phyloP scores from a whole-genome alignment of 2,797 vertebrate species.

The Hydrocynus forskahlii region DNA sequence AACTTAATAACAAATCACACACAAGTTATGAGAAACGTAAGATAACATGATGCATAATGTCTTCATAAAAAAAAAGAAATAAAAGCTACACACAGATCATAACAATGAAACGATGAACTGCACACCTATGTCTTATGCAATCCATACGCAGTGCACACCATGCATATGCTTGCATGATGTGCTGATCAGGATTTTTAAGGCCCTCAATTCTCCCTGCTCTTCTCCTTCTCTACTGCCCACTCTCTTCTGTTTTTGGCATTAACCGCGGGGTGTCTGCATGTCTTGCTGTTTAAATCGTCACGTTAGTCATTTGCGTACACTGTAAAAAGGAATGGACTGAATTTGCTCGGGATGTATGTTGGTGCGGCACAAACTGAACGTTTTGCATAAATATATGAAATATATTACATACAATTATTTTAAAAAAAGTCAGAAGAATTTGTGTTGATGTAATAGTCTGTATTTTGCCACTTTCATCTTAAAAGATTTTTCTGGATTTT shows the following conservation, averaged over 20 bases:
- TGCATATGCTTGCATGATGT: constrained; percentile 60
- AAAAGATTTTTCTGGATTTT: too few relatives aligned
- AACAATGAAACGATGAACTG: constrained; percentile 52
- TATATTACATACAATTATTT: neutral
- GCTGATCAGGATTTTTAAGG: constrained; percentile 52
- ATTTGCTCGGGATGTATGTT: neutral
- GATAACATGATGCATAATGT: constrained; percentile 34
- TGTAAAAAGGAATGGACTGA: neutral
- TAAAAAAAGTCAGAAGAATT: neutral
- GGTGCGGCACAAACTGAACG: neutral
- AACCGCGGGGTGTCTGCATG: constrained; percentile 21
- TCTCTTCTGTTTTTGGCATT: constrained; percentile 42
- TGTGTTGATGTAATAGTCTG: neutral
- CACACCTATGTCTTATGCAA: constrained; percentile 59
- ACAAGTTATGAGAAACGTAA: constrained; percentile 45
- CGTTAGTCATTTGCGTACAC: neutral
- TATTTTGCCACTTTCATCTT: too few relatives aligned
- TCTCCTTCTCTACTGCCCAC: constrained; percentile 20
- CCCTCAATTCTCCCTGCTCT: constrained; percentile 47
- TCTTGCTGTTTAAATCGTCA: neutral
- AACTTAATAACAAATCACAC: constrained; percentile 55
- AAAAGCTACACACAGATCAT: constrained; percentile 46
- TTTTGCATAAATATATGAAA: neutral
- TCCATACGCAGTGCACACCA: constrained; percentile 63
- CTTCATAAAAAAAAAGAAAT: constrained; percentile 46